Conservation (phyloP, 2,113 vertebrate species). For the Rana temporaria region DNA sequence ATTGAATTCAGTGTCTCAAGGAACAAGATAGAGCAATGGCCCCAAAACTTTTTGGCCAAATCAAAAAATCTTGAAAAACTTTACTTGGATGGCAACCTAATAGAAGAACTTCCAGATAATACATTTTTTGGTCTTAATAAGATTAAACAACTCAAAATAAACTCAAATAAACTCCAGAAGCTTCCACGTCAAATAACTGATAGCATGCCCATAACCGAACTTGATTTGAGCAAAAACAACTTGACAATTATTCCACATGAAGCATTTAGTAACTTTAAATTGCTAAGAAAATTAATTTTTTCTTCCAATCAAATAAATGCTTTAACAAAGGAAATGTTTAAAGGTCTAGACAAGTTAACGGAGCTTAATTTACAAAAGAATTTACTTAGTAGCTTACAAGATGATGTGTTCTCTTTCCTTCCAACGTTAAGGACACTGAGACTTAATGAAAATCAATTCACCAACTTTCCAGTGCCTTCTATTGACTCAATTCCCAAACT, state of each 20-base stretch:
- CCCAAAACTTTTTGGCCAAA: conserved; percentile 71
- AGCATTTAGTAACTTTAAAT: conserved; percentile 70
- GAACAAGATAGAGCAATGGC: conserved; percentile 71
- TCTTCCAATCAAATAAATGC: conserved; percentile 72
- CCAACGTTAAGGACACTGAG: conserved; percentile 67
- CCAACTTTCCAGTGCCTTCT: conserved; percentile 63
- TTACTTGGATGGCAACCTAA: conserved; percentile 61
- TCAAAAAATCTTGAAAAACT: conserved; percentile 73
- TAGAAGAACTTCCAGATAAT: conserved; percentile 66
- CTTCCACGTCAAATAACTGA: conserved; percentile 62
- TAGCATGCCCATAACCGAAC: conserved; percentile 64
- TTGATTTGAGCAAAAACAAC: conserved; percentile 74
- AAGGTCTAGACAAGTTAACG: conserved; percentile 68
- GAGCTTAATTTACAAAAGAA: conserved; percentile 74
- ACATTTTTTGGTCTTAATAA: conserved; percentile 74
- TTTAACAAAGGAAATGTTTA: conserved; percentile 70
- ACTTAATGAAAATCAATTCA: conserved; percentile 68
- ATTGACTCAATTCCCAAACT: conserved; percentile 69
- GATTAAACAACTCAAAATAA: conserved; percentile 69
- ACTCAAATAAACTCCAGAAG: conserved; percentile 67
- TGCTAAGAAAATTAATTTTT: conserved; percentile 70
- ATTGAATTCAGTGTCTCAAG: conserved; percentile 70
- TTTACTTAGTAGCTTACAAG: conserved; percentile 64
- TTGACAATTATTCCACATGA: conserved; percentile 68
- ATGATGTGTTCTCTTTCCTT: conserved; percentile 66